Evolutionary conservation across 2,888 invertebrate genomes (phyloP), one percentile per base, ranked within the genome.

Genomic region (Entomobrya proxima): DNA sequence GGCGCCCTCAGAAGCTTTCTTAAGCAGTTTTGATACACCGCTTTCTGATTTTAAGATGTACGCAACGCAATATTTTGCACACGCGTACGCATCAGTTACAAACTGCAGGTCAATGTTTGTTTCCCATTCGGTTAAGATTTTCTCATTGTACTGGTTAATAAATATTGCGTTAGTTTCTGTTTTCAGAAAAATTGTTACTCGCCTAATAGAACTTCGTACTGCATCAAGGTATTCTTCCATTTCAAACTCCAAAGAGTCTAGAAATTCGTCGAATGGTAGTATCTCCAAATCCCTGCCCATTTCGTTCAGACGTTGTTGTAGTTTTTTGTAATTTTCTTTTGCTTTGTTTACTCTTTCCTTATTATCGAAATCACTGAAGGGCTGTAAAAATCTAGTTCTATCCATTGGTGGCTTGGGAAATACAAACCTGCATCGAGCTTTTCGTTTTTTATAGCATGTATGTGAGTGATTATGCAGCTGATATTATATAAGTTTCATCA

Each of bases 61-160:
- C n/a, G 89, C 86, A 2, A 90, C 89, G 44, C 91, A 90, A 85
- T 91, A 92, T 21, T 89, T 83, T 13, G 90, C 90, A 82, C 91
- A 91, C n/a, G n/a, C n/a, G n/a, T n/a, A n/a, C n/a, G n/a, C n/a
- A n/a, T n/a, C n/a, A n/a, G n/a, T n/a, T n/a, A n/a, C n/a, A n/a
- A n/a, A n/a, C n/a, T n/a, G n/a, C n/a, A n/a, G n/a, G n/a, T n/a
- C n/a, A n/a, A n/a, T n/a, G n/a, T n/a, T n/a, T n/a, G n/a, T n/a
- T n/a, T n/a, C n/a, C n/a, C n/a, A n/a, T n/a, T n/a, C n/a, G n/a
- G n/a, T n/a, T n/a, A n/a, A n/a, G n/a, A n/a, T n/a, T n/a, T n/a
- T n/a, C n/a, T n/a, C n/a, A n/a, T n/a, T n/a, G n/a, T n/a, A n/a
- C n/a, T n/a, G n/a, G n/a, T n/a, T n/a, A n/a, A n/a, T n/a, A n/a